Evolutionary conservation across 2,113 vertebrate species (phyloP).

Genomic region (Bolborhynchus lineola): DNA sequence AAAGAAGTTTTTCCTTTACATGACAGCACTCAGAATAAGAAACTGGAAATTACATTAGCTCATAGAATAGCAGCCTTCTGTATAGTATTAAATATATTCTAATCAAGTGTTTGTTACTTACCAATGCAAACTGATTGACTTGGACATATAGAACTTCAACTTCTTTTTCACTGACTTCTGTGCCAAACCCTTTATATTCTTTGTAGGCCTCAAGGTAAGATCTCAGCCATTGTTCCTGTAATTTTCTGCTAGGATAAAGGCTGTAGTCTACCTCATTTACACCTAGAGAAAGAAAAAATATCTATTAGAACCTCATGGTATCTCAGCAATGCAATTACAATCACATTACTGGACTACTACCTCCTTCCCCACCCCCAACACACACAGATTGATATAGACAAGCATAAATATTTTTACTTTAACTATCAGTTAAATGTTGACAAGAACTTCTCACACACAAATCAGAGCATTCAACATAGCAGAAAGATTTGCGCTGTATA

Average conservation of each 20-base stretch:
- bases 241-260: slow-evolving; percentile 83
- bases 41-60: not conserved
- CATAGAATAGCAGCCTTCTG: not conserved
- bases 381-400: not conserved
- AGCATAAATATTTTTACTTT: not conserved
- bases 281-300: slow-evolving; percentile 69
- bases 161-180: slow-evolving; percentile 84
- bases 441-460: not conserved
- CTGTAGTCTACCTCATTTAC: slow-evolving; percentile 96
- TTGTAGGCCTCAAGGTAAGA: slow-evolving; percentile 94
- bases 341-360: not conserved
- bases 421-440: not conserved
- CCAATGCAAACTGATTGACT: slow-evolving; percentile 94
- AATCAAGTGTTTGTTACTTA: slow-evolving; percentile 67
- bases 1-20: not conserved
- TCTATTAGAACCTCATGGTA: not conserved
- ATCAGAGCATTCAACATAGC: not conserved
- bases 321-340: not conserved
- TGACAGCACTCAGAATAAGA: not conserved
- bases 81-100: not conserved
- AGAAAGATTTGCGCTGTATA: not conserved
- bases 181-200: slow-evolving; percentile 84
- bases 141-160: slow-evolving; percentile 94
- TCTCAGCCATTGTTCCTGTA: slow-evolving; percentile 91
- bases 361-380: not conserved